phyloP scores from a whole-genome alignment of 2,113 vertebrate species.

The Syrmaticus mikado region DNA sequence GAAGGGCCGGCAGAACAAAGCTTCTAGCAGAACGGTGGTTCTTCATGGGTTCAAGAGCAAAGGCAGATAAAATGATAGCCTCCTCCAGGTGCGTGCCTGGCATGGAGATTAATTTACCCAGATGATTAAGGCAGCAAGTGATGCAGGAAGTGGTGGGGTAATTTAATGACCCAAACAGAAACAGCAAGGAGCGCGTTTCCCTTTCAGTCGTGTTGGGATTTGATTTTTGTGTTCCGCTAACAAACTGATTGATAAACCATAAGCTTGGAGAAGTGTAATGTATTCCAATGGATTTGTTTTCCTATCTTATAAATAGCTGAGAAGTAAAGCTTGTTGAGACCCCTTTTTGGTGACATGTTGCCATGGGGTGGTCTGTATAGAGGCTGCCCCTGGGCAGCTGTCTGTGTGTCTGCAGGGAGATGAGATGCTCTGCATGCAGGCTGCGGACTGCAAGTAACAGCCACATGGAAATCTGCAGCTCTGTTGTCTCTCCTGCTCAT shows the following conservation, averaged over 20 bases:
- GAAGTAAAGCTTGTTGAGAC: not conserved
- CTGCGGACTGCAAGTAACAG: accelerated
- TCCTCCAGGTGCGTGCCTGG: not conserved
- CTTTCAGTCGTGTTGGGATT: not conserved
- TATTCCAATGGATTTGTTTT: not conserved
- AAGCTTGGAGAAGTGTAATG: not conserved
- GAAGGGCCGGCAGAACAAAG: accelerated
- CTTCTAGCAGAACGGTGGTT: not conserved
- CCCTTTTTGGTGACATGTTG: not conserved
- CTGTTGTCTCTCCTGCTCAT: not conserved
- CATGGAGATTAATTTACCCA: not conserved
- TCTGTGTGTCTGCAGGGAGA: not conserved
- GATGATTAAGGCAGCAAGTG: not conserved
- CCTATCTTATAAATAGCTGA: not conserved
- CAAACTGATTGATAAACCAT: not conserved
- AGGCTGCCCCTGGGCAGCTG: not conserved
- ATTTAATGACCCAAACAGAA: not conserved
- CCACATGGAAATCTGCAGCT: accelerated
- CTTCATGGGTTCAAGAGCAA: not conserved
- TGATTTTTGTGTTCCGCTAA: not conserved
- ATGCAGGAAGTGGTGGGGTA: not conserved
- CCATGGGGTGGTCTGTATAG: accelerated
- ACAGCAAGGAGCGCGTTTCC: accelerated
- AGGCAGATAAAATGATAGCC: not conserved
- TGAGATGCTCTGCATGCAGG: accelerated